Conservation (phyloP, 2,797 vertebrate species). For the Gymnopithys bicolor region DNA sequence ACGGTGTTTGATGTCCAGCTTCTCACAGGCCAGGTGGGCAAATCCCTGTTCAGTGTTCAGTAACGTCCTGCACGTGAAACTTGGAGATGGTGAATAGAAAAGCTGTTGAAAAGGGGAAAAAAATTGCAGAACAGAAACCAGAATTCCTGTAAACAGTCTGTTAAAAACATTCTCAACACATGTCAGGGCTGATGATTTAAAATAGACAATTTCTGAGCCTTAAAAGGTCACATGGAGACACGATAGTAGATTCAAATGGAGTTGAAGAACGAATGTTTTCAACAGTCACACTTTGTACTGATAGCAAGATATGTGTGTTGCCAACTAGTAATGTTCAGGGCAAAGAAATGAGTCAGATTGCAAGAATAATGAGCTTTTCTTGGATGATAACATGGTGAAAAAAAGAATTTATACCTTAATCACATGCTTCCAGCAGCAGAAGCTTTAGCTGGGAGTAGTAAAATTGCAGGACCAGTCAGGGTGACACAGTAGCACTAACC, state of each 20-base stretch:
- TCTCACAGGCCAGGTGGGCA: not conserved
- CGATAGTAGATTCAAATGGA: not conserved
- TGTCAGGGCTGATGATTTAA: conserved; percentile 16
- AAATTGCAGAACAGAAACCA: conserved; percentile 63
- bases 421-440: not conserved
- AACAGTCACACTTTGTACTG: conserved; percentile 33
- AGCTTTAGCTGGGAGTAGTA: not conserved
- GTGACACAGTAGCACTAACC: accelerated
- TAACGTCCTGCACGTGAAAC: not conserved
- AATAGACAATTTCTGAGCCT: conserved; percentile 37
- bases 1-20: not conserved
- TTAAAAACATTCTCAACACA: conserved; percentile 58
- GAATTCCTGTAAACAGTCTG: conserved; percentile 65
- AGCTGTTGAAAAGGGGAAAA: not conserved
- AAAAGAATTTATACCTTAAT: not conserved
- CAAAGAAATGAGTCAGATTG: not conserved
- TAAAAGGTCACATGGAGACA: conserved; percentile 2
- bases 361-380: conserved; percentile 38
- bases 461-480: not conserved
- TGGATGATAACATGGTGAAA: not conserved
- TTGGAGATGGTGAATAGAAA: conserved; percentile 26
- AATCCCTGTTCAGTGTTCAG: not conserved
- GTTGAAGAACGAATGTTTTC: conserved; percentile 14
- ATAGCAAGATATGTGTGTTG: not conserved
- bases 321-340: conserved; percentile 2